Percentiles rank a stretch among this genome's conserved stretches.
Conservation (phyloP, 2,888 invertebrate species). For the Harmothoe impar region DNA sequence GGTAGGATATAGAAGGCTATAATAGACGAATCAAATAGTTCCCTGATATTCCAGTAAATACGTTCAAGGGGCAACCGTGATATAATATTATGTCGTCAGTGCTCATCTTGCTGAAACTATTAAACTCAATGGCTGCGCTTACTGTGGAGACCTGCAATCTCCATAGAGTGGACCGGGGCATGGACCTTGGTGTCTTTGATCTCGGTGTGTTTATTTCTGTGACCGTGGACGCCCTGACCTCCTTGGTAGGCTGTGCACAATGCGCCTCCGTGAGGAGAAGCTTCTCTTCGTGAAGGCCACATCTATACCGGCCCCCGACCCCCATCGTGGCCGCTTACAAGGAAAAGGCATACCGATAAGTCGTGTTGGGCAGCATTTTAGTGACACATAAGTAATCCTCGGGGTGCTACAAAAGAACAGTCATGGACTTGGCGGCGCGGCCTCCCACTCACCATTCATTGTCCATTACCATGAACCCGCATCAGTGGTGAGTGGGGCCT, state of each 20-base stretch:
- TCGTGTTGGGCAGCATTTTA: neutral
- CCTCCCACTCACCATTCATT: slow-evolving; percentile 39
- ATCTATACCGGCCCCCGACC: neutral
- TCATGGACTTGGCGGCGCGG: neutral
- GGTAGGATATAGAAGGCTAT: too few relatives aligned
- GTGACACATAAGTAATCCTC: slow-evolving; percentile 4
- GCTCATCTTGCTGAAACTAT: too few relatives aligned
- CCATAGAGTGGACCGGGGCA: too few relatives aligned
- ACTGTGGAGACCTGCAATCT: too few relatives aligned
- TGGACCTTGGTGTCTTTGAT: too few relatives aligned
- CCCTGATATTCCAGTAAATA: too few relatives aligned
- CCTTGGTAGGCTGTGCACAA: neutral
- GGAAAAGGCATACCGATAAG: slow-evolving; percentile 7
- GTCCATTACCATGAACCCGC: slow-evolving; percentile 38
- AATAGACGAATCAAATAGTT: too few relatives aligned
- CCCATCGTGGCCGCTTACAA: slow-evolving; percentile 30
- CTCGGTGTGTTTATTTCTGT: too few relatives aligned
- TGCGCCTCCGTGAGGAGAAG: neutral
- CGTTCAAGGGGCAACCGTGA: too few relatives aligned
- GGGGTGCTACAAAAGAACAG: slow-evolving; percentile 40
- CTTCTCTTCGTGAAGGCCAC: neutral
- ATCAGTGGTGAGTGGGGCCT: neutral
- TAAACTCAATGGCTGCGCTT: too few relatives aligned
- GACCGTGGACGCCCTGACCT: neutral
- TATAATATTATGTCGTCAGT: too few relatives aligned